Conservation (phyloP, 2,113 vertebrate genomes). For the Grus americana region DNA sequence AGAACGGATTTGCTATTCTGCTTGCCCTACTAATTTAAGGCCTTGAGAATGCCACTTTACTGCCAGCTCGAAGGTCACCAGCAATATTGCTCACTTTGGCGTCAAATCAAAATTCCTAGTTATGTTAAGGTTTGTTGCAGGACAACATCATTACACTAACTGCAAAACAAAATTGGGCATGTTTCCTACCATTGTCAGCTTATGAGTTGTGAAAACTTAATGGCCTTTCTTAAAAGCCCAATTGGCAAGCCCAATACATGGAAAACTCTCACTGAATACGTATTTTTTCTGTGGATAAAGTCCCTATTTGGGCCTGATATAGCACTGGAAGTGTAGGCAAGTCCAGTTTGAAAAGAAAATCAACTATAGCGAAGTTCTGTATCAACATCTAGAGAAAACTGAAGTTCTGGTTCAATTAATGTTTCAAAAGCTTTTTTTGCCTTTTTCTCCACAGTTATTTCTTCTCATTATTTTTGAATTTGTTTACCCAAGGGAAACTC, state of each 20-base stretch:
- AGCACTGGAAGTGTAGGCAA: conserved; percentile 14
- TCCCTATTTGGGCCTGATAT: background rate
- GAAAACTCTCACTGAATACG: background rate
- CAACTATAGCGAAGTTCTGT: background rate
- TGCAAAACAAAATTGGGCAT: conserved; percentile 52
- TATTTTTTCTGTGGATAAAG: background rate
- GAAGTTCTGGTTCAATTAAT: background rate
- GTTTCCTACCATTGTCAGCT: conserved; percentile 45
- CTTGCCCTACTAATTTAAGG: conserved; percentile 61
- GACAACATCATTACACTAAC: conserved; percentile 54
- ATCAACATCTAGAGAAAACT: background rate
- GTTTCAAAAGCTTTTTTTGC: background rate
- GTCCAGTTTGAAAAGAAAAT: background rate
- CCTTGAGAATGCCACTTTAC: conserved; percentile 70
- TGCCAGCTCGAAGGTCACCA: conserved; percentile 61
- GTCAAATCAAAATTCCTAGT: conserved; percentile 61
- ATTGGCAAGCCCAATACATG: background rate
- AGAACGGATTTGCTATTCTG: conserved; percentile 51
- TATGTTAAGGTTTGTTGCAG: conserved; percentile 55
- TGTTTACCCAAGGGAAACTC: conserved; percentile 13
- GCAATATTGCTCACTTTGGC: conserved; percentile 63
- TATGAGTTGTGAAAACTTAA: conserved; percentile 45
- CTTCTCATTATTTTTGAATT: background rate
- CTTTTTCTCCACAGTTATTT: conserved; percentile 13
- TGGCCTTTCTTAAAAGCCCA: conserved; percentile 13